Base-by-base conservation (phyloP, 2,888 invertebrate species). In the Villa cingulata region DNA sequence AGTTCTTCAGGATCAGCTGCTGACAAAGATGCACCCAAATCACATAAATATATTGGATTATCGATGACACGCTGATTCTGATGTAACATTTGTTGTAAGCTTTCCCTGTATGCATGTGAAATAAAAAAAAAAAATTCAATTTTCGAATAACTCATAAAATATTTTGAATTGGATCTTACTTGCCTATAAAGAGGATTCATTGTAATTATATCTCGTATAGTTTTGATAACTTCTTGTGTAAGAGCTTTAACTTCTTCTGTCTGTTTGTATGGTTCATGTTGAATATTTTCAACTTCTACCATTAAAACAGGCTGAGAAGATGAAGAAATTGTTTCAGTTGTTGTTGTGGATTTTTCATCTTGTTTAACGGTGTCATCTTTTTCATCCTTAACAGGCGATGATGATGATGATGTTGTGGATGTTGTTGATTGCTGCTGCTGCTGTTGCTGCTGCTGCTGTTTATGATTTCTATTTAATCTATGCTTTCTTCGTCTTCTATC, bases 31-130 rank as follows among this genome's bases (percentile, higher is more conserved):
- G 95, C 96, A 41, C 95, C 97, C 46, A 98, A 74, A 71, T 98
- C 97, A 58, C 94, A 90, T 43, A 98, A 73, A 69, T 97, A 97
- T 16, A 96, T 88, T 1, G 98, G 98, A 74, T 99, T 97, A 69
- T 98, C 98, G 14, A 96, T 89, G 23, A 97, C 92, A 48, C 94
- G 76, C 68, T 95, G 94, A 2, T 95, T 95, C 60, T 94, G 92
- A 58, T 95, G 92, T 59, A 98, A 73, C 83, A 98, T 92, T 70
- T 96, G 94, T 62, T 94, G 91, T n/a, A 98, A 77, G 44, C 94
- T 92, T 65, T 98, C 97, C 55, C 95, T 83, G 57, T 1, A 34
- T 50, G 42, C 29, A 12, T 37, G 20, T 18, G 5, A 23, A 7
- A 23, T 6, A 19, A 42, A 3, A 9, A 29, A 16, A 37, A 34